These are phyloP conservation scores for Tretioscincus oriximinensis DNA, from an alignment of 2,113 vertebrate genomes.

Conservation along the genomic window DNA sequence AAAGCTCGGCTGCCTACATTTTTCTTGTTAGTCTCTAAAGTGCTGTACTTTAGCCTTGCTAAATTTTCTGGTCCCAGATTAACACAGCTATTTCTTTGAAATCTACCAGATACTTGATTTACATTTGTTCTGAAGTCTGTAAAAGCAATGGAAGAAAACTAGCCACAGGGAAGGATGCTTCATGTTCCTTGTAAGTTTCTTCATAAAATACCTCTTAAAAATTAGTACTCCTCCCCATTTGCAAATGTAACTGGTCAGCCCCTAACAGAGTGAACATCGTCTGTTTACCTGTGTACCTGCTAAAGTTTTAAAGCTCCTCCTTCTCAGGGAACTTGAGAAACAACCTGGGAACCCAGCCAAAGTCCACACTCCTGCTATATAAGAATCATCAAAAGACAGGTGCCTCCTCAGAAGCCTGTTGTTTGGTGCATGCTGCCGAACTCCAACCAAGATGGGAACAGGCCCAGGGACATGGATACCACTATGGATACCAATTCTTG, in stretches of 20 bases:
- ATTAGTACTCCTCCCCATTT: slow-evolving; percentile 62
- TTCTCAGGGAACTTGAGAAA: slow-evolving; percentile 65
- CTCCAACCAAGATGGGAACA: slow-evolving; percentile 64
- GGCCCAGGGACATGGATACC: slow-evolving; percentile 50
- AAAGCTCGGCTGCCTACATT: too few relatives aligned
- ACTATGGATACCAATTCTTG: slow-evolving; percentile 69
- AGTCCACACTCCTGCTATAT: slow-evolving; percentile 67
- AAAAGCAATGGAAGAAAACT: slow-evolving; percentile 1
- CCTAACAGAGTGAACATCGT: slow-evolving; percentile 52
- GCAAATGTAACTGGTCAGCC: slow-evolving; percentile 50
- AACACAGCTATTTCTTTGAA: too few relatives aligned
- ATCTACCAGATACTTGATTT: not conserved
- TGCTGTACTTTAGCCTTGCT: too few relatives aligned
- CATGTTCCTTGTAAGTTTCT: slow-evolving; percentile 36
- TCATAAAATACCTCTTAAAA: slow-evolving; percentile 16
- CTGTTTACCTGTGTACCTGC: slow-evolving; percentile 66
- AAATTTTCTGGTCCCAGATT: too few relatives aligned
- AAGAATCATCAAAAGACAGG: slow-evolving; percentile 53
- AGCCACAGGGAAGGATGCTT: slow-evolving; percentile 2
- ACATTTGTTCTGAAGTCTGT: not conserved
- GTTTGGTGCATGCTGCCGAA: slow-evolving; percentile 44
- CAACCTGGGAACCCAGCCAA: slow-evolving; percentile 63
- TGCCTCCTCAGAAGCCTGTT: slow-evolving; percentile 58
- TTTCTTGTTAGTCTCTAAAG: too few relatives aligned
- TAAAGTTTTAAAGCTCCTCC: slow-evolving; percentile 58